phyloP scores from a whole-genome alignment of 2,888 invertebrate genomes.

The Stomorhina lunata region DNA sequence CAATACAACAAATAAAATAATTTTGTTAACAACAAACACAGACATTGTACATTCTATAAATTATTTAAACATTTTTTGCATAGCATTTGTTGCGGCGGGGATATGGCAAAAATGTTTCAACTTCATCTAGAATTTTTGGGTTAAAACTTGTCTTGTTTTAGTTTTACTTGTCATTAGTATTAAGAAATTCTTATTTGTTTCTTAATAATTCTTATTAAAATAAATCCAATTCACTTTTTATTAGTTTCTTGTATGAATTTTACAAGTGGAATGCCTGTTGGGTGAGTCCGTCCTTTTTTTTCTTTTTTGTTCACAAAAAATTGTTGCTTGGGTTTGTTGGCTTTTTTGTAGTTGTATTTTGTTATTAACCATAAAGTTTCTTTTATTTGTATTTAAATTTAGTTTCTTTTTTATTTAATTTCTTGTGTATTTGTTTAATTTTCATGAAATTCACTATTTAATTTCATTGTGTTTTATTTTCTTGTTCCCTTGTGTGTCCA shows the following conservation, averaged over 20 bases:
- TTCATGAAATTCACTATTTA: too few species aligned
- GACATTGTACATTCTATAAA: neutral
- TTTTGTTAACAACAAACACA: neutral
- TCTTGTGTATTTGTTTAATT: too few species aligned
- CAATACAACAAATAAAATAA: neutral
- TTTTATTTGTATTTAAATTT: too few species aligned
- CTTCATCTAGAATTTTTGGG: neutral
- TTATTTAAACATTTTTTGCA: neutral
- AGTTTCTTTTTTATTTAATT: too few species aligned
- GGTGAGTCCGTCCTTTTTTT: too few species aligned
- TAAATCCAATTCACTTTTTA: constrained; percentile 33
- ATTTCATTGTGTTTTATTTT: too few species aligned
- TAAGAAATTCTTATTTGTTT: neutral
- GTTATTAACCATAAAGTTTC: too few species aligned
- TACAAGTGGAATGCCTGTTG: constrained; percentile 65
- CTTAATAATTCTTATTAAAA: neutral
- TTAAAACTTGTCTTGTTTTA: neutral
- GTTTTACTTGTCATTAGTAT: neutral
- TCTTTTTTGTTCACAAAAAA: too few species aligned
- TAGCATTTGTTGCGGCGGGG: neutral
- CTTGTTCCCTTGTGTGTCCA: too few species aligned
- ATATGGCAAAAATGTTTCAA: neutral
- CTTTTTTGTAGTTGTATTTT: too few species aligned
- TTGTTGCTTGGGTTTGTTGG: too few species aligned
- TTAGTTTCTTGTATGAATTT: constrained; percentile 50